Conservation (phyloP, 2,797 vertebrate species). For the Varecia variegata region DNA sequence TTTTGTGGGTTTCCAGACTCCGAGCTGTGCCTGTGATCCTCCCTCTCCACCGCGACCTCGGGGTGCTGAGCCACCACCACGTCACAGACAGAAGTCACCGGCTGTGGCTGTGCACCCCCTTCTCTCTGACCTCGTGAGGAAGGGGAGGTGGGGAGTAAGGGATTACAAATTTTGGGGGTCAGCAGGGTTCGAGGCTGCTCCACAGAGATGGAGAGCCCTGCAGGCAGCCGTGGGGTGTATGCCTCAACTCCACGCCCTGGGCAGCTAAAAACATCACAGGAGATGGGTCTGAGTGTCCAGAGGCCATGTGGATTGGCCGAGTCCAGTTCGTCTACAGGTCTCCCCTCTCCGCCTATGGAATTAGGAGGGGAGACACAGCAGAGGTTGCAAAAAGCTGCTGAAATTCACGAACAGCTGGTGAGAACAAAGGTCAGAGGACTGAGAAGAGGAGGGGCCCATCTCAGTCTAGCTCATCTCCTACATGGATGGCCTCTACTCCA, state of each 20-base stretch:
- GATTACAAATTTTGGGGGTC: neutral
- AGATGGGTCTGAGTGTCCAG: neutral
- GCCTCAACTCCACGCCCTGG: neutral
- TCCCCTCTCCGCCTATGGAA: neutral
- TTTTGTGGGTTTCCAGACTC: neutral
- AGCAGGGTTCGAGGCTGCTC: neutral
- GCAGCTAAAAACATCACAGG: neutral
- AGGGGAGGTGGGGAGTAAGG: neutral
- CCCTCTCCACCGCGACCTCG: neutral
- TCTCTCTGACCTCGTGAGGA: neutral
- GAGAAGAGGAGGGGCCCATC: neutral
- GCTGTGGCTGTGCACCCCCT: no score
- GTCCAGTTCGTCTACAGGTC: neutral
- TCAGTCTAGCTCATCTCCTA: neutral
- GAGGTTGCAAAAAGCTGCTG: neutral
- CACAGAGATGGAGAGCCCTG: neutral
- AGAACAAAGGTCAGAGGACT: neutral
- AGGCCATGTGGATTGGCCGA: accelerated
- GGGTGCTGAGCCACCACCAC: neutral
- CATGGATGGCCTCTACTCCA: neutral
- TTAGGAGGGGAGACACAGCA: neutral
- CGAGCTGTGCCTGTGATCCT: neutral
- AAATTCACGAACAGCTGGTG: neutral
- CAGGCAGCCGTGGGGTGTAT: accelerated
- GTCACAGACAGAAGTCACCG: neutral